Conservation (phyloP, 2,113 vertebrate genomes). For the Genyomyrus donnyi region DNA sequence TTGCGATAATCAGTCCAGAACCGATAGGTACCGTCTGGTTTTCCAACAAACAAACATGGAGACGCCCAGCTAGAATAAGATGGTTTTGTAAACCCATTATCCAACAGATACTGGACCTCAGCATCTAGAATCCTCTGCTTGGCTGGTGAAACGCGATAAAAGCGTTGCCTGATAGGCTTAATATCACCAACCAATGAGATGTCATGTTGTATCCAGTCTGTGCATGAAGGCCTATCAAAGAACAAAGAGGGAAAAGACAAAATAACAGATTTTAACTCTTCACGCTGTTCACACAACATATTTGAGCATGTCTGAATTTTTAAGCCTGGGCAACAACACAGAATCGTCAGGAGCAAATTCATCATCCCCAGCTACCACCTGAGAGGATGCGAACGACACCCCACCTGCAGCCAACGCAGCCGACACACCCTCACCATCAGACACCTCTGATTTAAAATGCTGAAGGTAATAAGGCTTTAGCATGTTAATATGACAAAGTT, state of each 20-base stretch:
- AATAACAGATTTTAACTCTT: background rate
- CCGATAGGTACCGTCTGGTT: too few relatives aligned
- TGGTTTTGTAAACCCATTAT: too few relatives aligned
- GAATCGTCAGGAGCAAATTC: background rate
- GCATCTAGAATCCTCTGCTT: too few relatives aligned
- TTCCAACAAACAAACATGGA: too few relatives aligned
- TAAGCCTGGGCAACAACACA: background rate
- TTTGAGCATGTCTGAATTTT: background rate
- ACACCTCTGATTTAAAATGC: background rate
- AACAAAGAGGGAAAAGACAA: background rate
- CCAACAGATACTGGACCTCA: too few relatives aligned
- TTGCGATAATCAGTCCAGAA: too few relatives aligned
- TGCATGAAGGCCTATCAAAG: background rate
- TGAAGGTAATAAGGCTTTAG: background rate
- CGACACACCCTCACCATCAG: background rate
- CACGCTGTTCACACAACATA: background rate
- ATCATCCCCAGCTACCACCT: background rate
- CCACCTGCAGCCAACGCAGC: background rate
- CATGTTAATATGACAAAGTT: background rate
- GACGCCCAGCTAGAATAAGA: too few relatives aligned
- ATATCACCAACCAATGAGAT: background rate
- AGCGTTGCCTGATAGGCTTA: too few relatives aligned
- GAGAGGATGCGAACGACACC: background rate
- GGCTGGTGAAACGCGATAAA: too few relatives aligned
- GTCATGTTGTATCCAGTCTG: background rate